Conservation (phyloP, 2,113 vertebrate genomes). For the Crotophaga sulcirostris region DNA sequence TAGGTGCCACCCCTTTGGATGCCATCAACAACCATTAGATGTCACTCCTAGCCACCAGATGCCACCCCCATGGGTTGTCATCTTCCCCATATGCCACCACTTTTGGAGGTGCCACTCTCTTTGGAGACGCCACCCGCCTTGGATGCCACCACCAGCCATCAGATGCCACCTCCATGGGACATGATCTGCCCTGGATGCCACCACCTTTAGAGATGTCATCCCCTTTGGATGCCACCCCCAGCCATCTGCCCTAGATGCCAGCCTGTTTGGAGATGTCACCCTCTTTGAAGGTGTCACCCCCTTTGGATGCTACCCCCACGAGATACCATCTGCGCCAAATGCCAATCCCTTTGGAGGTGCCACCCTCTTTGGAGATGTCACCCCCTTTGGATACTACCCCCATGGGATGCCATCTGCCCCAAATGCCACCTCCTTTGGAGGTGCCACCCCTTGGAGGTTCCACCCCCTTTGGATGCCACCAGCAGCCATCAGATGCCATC, state of each 20-base stretch:
- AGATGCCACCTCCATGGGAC: neutral
- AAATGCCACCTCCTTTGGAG: neutral
- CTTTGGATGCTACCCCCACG: neutral
- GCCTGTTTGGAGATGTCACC: too few relatives aligned
- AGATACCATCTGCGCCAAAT: neutral
- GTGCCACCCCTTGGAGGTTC: neutral
- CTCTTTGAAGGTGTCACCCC: neutral
- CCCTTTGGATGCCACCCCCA: neutral
- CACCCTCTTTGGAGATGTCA: neutral
- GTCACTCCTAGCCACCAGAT: neutral
- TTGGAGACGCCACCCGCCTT: neutral
- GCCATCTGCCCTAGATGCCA: neutral
- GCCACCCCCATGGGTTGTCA: neutral
- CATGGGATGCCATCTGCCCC: neutral
- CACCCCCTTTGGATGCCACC: neutral
- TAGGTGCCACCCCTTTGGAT: neutral
- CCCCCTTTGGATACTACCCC: neutral
- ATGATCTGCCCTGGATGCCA: neutral
- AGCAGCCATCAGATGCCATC: neutral
- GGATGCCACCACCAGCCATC: neutral
- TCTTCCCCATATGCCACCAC: neutral
- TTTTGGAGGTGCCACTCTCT: neutral
- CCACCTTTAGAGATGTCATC: neutral
- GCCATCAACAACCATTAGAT: neutral
- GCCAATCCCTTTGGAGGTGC: too few relatives aligned